These are phyloP conservation scores for Hypotaenidia okinawae DNA, from an alignment of 2,797 vertebrate species.

Conservation along the genomic window DNA sequence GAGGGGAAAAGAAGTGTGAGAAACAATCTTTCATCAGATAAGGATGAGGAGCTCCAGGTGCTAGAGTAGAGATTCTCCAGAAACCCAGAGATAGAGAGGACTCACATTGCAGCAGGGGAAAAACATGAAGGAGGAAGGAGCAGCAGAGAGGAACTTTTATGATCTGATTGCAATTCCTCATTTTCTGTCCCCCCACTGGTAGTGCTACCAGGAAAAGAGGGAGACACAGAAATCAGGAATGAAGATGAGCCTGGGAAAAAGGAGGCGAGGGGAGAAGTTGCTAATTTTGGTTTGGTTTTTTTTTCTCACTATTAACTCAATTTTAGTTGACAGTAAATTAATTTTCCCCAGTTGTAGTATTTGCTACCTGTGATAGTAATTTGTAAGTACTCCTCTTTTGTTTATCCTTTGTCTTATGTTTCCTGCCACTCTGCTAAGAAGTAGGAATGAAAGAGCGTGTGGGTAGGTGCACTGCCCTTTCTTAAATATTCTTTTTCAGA, in stretches of 20 bases:
- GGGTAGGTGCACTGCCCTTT: background rate
- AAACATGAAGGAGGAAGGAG: background rate
- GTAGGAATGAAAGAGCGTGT: background rate
- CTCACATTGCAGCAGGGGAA: background rate
- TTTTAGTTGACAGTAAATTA: background rate
- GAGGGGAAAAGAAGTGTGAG: background rate
- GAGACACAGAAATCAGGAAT: background rate
- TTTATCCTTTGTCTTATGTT: background rate
- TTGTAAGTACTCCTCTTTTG: background rate
- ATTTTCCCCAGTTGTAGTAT: background rate
- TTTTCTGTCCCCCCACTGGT: no score
- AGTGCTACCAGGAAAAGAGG: background rate
- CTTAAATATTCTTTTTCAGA: background rate
- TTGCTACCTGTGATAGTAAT: background rate
- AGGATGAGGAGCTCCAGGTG: background rate
- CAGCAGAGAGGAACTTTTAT: background rate
- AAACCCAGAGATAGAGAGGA: background rate
- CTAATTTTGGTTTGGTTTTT: background rate
- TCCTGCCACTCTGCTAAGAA: background rate
- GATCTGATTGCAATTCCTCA: background rate
- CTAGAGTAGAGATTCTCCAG: background rate
- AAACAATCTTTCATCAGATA: background rate
- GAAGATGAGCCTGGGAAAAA: background rate
- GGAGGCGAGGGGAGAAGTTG: background rate
- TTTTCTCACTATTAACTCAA: background rate